Conservation (phyloP, 2,888 invertebrate genomes). For the Vannuccia rotundouncinata region DNA sequence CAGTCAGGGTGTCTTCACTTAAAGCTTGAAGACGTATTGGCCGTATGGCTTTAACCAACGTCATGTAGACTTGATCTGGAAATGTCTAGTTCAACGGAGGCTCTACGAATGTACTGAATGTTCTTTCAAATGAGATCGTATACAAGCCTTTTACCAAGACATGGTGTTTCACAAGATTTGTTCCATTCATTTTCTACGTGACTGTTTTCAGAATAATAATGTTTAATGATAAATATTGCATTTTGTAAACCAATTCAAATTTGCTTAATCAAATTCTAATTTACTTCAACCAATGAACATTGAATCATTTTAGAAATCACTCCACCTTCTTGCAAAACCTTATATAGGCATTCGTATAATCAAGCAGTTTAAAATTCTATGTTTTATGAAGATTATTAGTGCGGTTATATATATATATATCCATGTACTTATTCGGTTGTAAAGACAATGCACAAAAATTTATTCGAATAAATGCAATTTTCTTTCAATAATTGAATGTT, state of each 20-base stretch:
- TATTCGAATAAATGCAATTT: too few species aligned
- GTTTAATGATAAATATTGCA: not conserved
- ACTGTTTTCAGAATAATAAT: not conserved
- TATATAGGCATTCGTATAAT: too few species aligned
- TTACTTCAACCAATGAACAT: not conserved
- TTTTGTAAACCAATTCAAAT: not conserved
- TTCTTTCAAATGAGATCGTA: constrained; percentile 11
- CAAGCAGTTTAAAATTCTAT: too few species aligned
- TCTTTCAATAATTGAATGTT: too few species aligned
- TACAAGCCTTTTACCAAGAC: not conserved
- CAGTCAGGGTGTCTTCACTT: not conserved
- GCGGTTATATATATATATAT: too few species aligned
- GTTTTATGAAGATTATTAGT: too few species aligned
- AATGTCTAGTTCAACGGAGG: constrained; percentile 14
- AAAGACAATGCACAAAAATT: too few species aligned
- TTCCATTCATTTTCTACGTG: not conserved
- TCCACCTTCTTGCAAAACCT: too few species aligned
- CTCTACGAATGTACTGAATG: not conserved
- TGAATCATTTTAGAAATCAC: too few species aligned
- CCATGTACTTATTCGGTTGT: too few species aligned
- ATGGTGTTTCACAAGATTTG: not conserved
- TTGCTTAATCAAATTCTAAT: not conserved
- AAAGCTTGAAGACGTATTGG: not conserved
- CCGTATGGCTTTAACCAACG: not conserved
- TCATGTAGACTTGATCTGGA: constrained; percentile 7